Conservation (phyloP, 2,113 vertebrate genomes). For the Neoarius graeffei region DNA sequence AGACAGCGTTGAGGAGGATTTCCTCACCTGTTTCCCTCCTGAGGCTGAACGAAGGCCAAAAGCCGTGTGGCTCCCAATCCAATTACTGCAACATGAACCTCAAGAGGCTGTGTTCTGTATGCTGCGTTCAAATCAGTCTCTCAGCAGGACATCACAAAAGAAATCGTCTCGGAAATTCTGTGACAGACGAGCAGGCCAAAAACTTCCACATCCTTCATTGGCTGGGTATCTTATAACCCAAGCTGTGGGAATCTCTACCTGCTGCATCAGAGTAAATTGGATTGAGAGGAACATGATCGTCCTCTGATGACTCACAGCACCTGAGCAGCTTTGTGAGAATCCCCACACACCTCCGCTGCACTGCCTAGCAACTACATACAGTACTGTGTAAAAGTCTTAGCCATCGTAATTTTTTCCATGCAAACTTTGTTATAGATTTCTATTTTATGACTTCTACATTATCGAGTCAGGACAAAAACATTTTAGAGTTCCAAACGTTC, state of each 20-base stretch:
- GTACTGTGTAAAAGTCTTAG: too few species aligned
- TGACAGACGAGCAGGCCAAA: background rate
- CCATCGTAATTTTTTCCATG: too few species aligned
- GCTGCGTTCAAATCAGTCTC: background rate
- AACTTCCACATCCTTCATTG: background rate
- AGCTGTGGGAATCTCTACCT: slow-evolving; percentile 50
- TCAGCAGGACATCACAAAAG: background rate
- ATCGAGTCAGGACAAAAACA: too few species aligned
- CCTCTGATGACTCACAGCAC: slow-evolving; percentile 59
- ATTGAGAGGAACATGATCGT: slow-evolving; percentile 61
- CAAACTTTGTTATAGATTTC: too few species aligned
- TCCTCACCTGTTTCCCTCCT: slow-evolving; percentile 13
- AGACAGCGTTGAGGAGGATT: background rate
- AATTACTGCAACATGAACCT: slow-evolving; percentile 16
- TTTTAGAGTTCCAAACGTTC: too few species aligned
- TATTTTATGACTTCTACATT: too few species aligned
- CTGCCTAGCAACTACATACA: background rate
- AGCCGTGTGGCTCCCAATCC: slow-evolving; percentile 22
- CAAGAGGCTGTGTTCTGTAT: too few species aligned
- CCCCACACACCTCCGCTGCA: background rate
- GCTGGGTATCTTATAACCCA: background rate
- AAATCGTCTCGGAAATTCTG: background rate
- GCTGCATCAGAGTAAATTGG: slow-evolving; percentile 65
- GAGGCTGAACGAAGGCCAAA: background rate
- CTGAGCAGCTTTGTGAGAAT: slow-evolving; percentile 36